Base-by-base conservation (phyloP, 2,113 vertebrate genomes). In the Mus spicilegus region DNA sequence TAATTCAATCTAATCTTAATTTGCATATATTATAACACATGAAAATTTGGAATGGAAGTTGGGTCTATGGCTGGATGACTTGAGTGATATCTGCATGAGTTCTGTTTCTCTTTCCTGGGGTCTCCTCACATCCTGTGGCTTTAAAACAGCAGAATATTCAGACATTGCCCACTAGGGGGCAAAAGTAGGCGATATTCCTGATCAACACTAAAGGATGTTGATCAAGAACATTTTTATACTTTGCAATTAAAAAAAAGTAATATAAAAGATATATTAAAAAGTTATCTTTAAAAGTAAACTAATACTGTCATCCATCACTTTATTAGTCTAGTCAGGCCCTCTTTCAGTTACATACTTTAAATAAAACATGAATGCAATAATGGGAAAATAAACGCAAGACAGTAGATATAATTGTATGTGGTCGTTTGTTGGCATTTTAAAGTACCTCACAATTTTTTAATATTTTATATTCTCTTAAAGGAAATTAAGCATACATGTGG, bases 131-230 rank as follows among this genome's bases (percentile, higher is more conserved):
- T 96, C 96, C 96, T 96, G 82, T 95, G 96, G n/a, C 97, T 95
- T 84, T 54, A 63, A 42, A 51, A 94, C 93, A 85, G 97, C 93
- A 95, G 30, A 98, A 99, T 98, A 97, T 98, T 98, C 98, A 98
- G 98, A 97, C 97, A 98, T 96, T 98, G 95, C 97, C 96, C 97
- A 96, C 95, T 97, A 96, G 97, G 93, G 85, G 90, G 97, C 97
- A 98, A 98, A 98, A 95, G 95, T 97, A 98, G 97, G 97, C 97
- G 91, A 95, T 22, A 54, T 72, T 80, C 46, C 65, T 85, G 65
- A 46, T 86, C 93, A 95, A 96, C 95, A 96, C 24, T 67, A 96
- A 82, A 93, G 24, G 92, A 26, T n/a, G 70, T 72, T n/a, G 36
- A 72, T n/a, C 36, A 20, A 72, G 36, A n/a, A n/a, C 17, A 36